Base-by-base conservation (phyloP, 2,797 vertebrate species). In the Rhadinocentrus ornatus region DNA sequence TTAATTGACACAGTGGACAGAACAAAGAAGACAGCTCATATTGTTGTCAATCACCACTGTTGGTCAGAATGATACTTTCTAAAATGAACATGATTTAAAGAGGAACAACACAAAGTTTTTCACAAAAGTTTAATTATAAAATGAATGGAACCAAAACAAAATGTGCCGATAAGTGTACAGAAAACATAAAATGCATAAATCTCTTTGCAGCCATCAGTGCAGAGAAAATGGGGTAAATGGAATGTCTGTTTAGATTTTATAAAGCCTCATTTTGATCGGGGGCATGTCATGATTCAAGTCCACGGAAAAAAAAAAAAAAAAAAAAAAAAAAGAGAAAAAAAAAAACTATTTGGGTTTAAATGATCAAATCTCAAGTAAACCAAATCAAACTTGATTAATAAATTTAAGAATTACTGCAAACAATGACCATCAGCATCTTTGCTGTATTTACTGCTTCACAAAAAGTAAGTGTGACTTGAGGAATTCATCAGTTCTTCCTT, bases 401-500 rank as follows among this genome's bases (percentile, higher is more conserved):
- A 20, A 53, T 69, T 59, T 24, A 52, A 48, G n/a, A 69, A 57
- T 3, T 15, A 8, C 54, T 48, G 60, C 60, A 75, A 80, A 7
- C 58, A 34, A 22, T 71, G 70, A 32, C 22, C 41, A 54, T 66
- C 44, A 65, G 66, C 71, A 66, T 16, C 20, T 66, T 44, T 34
- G 9, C 20, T 6, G 58, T 32, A 57, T 29, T 58, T 78, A 77
- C 46, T 54, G 55, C 63, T 66, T 34, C 1, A 72, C 24, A 32
- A 34, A 41, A 71, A 71, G 57, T 50, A 59, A 68, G 16, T 37
- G 10, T 31, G n/a, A 37, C 37, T 13, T 7, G n/a, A 41, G 8
- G 15, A 46, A 50, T 4, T 39, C n/a, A 67, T 96, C 88, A 98
- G 82, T 96, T 97, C 93, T 97, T 97, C 91, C 96, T 97, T 84